Evolutionary conservation across 2,797 vertebrate species (phyloP), one percentile per base, ranked within the genome.

Genomic region (Bryconaethiops microstoma): DNA sequence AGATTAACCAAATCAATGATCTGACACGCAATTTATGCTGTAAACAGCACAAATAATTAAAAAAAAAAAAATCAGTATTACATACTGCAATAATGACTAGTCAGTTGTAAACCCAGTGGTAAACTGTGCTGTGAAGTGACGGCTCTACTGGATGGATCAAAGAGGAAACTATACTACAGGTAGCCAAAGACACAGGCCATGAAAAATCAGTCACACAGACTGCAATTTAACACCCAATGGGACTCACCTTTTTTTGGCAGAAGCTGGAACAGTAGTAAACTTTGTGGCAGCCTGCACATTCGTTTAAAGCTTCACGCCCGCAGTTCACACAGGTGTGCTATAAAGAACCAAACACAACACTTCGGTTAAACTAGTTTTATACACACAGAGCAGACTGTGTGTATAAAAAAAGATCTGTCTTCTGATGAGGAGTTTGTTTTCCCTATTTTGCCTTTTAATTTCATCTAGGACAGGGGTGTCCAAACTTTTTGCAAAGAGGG

Each of bases 261-360:
- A 99, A 99, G 0, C 94, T 96, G 77, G 98, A 99, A 92, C 98
- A 99, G 94, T 99, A 99, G 94, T 97, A 97, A 88, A 98, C 97
- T 83, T 99, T 99, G 86, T 96, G 98, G 83, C 98, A 99, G 39
- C 96, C 97, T 0, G 96, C 97, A 78, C 98, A 99, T 90, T 99
- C 97, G 0, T 94, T 99, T 78, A 94, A 95, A 0, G 98, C 98
- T 82, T 96, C 94, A 0, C 98, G 96, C 0, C 98, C 98, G 0
- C 98, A 99, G 92, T 99, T 99, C 82, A 96, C 95, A 0, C 98
- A 99, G 82, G 95, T 96, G 83, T 99, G 97, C 97, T 99, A 93
- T 73, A 90, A 85, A 84, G 70, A 63, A 39, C 13, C 50, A 35
- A 45, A 74, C 13, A 73, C 2, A 14, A 3, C 9, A 1, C 17